These are phyloP conservation scores for Hedychridium roseum DNA, from an alignment of 2,888 invertebrate genomes.

Conservation along the genomic window DNA sequence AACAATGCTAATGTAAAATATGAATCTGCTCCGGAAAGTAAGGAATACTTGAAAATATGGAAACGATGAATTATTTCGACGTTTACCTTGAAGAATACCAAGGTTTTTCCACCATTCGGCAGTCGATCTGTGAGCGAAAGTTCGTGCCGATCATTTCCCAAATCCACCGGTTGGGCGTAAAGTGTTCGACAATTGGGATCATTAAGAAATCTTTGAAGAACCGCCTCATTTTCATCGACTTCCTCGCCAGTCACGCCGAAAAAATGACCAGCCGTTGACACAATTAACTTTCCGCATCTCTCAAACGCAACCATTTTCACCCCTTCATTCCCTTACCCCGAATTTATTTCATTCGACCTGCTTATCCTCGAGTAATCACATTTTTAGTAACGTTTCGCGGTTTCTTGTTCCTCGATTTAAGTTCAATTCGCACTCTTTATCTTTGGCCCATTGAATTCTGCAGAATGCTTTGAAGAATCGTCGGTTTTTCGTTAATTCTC, in stretches of 20 bases:
- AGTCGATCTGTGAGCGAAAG: conserved; percentile 49
- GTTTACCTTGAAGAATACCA: conserved; percentile 60
- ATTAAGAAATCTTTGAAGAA: conserved; percentile 54
- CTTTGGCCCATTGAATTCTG: too few relatives aligned
- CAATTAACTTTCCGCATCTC: conserved; percentile 46
- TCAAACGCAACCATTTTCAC: conserved; percentile 39
- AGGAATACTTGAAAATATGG: too few relatives aligned
- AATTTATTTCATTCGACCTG: too few relatives aligned
- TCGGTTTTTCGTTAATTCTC: too few relatives aligned
- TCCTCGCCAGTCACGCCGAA: conserved; percentile 42
- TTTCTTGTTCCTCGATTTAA: too few relatives aligned
- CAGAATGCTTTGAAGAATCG: too few relatives aligned
- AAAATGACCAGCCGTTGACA: conserved; percentile 55
- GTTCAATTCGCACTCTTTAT: too few relatives aligned
- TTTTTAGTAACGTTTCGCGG: too few relatives aligned
- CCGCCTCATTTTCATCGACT: conserved; percentile 24
- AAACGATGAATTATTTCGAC: too few relatives aligned
- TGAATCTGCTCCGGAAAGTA: too few relatives aligned
- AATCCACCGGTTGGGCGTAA: conserved; percentile 41
- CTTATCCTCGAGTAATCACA: too few relatives aligned
- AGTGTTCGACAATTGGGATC: conserved; percentile 49
- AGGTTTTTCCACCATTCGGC: conserved; percentile 43
- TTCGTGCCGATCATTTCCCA: conserved; percentile 15
- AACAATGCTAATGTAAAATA: too few relatives aligned
- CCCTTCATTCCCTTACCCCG: neutral